These are phyloP conservation scores for Enteromius radiatus DNA, from an alignment of 2,797 vertebrate genomes.

Conservation along the genomic window DNA sequence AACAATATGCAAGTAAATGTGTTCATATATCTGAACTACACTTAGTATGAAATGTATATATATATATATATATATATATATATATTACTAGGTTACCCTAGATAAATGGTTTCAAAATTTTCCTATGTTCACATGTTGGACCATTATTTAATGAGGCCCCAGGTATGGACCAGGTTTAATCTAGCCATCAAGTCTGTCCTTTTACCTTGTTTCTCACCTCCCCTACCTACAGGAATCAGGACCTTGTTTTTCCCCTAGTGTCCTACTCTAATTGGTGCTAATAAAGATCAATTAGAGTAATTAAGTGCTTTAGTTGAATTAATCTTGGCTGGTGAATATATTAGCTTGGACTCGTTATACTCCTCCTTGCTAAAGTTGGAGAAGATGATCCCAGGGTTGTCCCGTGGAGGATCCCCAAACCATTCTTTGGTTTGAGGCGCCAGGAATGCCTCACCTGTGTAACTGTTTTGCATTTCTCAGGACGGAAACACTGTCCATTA, in stretches of 20 bases:
- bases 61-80: no score
- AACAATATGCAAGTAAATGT: background rate
- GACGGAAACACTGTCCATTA: constrained; percentile 73
- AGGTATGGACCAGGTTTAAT: constrained; percentile 12
- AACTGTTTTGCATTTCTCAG: constrained; percentile 43
- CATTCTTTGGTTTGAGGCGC: background rate
- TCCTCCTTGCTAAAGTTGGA: constrained; percentile 46
- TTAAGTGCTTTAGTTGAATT: constrained; percentile 69
- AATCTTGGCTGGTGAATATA: constrained; percentile 65
- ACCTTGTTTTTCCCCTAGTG: constrained; percentile 65
- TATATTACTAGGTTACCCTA: background rate
- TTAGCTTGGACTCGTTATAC: constrained; percentile 59
- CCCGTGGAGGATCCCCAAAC: background rate
- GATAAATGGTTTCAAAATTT: background rate
- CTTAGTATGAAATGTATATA: background rate
- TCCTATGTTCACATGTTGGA: background rate
- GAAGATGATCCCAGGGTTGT: background rate
- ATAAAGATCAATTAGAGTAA: constrained; percentile 78
- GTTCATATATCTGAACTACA: background rate
- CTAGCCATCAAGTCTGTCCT: constrained; percentile 6
- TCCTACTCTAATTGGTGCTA: constrained; percentile 73
- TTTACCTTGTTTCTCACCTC: constrained; percentile 51
- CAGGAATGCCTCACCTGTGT: constrained; percentile 8
- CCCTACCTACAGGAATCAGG: constrained; percentile 64
- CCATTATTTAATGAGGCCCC: background rate